Conservation (phyloP, 2,113 vertebrate genomes). For the Isurus oxyrinchus region DNA sequence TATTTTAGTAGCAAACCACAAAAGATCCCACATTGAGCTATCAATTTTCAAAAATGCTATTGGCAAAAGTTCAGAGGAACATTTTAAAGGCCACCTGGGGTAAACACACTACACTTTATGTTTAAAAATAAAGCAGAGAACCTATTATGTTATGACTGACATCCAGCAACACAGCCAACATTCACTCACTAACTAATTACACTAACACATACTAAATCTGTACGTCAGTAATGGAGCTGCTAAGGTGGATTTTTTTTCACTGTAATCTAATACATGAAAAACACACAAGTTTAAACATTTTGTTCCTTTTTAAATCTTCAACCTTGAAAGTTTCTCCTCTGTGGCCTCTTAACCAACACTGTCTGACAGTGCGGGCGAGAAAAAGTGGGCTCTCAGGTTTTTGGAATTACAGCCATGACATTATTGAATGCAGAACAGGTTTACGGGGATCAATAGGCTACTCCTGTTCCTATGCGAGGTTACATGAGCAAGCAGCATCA, state of each 20-base stretch:
- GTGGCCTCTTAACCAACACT: background rate
- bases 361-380: background rate
- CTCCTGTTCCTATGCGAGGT: background rate
- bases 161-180: background rate
- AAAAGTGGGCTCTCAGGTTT: background rate
- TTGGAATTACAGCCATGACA: too few relatives aligned
- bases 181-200: slow-evolving; percentile 6
- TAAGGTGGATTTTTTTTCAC: background rate
- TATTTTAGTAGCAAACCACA: slow-evolving; percentile 31
- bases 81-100: slow-evolving; percentile 32
- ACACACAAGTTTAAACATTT: slow-evolving; percentile 8
- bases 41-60: slow-evolving; percentile 34
- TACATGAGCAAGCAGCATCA: background rate
- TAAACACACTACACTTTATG: slow-evolving; percentile 21
- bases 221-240: too few relatives aligned
- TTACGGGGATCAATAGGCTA: background rate
- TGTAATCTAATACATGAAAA: background rate
- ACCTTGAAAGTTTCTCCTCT: background rate
- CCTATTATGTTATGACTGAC: slow-evolving; percentile 17
- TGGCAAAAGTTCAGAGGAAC: slow-evolving; percentile 34
- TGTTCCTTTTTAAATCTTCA: background rate
- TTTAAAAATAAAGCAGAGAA: slow-evolving; percentile 19
- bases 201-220: slow-evolving; percentile 15
- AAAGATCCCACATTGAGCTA: slow-evolving; percentile 31
- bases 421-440: background rate